Evolutionary conservation across 2,797 vertebrate species (phyloP), one percentile per base, ranked within the genome.

Genomic region (Myotis planiceps): DNA sequence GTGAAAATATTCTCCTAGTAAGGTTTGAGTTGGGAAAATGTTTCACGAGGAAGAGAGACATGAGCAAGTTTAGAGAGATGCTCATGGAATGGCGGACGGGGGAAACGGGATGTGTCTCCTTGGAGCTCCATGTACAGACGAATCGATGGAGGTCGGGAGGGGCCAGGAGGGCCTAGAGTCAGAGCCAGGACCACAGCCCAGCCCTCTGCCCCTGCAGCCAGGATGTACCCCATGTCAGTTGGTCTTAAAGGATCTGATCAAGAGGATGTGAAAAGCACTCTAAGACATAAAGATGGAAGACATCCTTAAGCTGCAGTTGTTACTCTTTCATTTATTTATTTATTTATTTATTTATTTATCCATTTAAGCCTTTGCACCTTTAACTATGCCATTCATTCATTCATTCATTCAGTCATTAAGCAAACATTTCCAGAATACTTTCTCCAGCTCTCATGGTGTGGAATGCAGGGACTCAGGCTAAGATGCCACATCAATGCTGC

Each of bases 21-120:
- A 55, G 23, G 29, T 27, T 4, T 18, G 18, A 29, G 32, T n/a
- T 42, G 10, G 39, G 63, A 18, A 66, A 58, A 6, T 0, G 21
- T 12, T 55, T 34, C 81, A 6, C 0, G 0, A n/a, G 47, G 53
- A 19, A 53, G 60, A 6, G 12, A 25, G 60, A 15, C 0, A 0
- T 8, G 71, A 49, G 19, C 13, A 9, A 0, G 2, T 18, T 21
- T 18, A 12, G 37, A 19, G 18, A 15, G 53, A 6, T 3, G 15
- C 42, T 19, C 1, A 2, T 0, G 0, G 0, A 6, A 3, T 6
- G 53, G 9, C 2, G 13, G 27, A 37, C 13, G 16, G 23, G 27
- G 47, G 16, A 29, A 18, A 6, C 7, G 2, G 37, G 29, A 39
- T 6, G 51, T 1, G 13, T 63, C 12, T 25, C 2, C 6, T 0